Evolutionary conservation across 2,797 vertebrate species (phyloP), one percentile per base, ranked within the genome.

Genomic region (Toxotes lorentzi): DNA sequence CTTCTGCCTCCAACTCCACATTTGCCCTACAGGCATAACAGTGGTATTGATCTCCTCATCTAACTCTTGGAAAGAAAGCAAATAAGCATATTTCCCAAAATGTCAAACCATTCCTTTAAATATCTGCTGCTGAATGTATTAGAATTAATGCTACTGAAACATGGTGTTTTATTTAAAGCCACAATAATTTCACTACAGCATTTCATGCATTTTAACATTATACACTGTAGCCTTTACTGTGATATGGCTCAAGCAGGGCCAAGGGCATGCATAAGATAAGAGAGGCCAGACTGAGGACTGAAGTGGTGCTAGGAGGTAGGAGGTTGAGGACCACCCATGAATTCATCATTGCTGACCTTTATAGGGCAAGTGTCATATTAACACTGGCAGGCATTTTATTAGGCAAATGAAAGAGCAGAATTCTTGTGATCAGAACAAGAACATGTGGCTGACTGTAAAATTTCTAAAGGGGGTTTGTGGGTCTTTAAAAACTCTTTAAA

Each of bases 281-380:
- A 76, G 14, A 53, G 63, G 61, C 16, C 32, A 66, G 32, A 60
- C n/a, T 62, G 4, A 23, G 63, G 9, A 59, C 34, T 68, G 19
- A 75, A 78, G 66, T n/a, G 24, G 35, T 50, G 74, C 53, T 56
- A 4, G 6, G 27, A 32, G 53, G 7, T 19, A 40, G 4, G 30
- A 11, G 14, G 41, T 24, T 12, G 32, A 80, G 59, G 89, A 92
- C 91, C 92, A 93, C 89, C 90, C 86, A 70, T 43, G 80, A 62
- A 41, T 73, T 77, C 78, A 83, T 69, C 51, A 73, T 41, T 19
- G 0, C 34, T 82, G 81, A 85, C 86, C 83, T 91, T 91, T 81
- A 88, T 81, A 67, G 71, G 75, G 74, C 59, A 82, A 68, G 78
- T 82, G 64, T 86, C 81, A 79, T 68, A 87, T 83, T 71, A 83